Evolutionary conservation across 2,888 invertebrate genomes (phyloP), one percentile per base, ranked within the genome.

Genomic region (Patella pellucida): DNA sequence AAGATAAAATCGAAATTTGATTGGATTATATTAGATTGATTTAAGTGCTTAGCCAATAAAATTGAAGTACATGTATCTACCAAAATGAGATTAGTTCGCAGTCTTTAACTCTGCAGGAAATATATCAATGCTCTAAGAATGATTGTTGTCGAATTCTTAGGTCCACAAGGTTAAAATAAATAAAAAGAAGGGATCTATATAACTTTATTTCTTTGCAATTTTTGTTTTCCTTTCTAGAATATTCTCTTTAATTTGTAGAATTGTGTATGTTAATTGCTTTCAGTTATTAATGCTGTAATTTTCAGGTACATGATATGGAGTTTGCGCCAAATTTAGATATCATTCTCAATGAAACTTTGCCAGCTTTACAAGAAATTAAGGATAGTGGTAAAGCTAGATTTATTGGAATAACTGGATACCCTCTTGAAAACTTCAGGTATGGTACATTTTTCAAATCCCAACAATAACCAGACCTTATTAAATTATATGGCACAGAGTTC

Each of bases 221-320:
- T n/a, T 23, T 27, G 0, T 23, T 69, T 69, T 19, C 7, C 12
- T 68, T 52, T 52, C 2, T 41, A n/a, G 19, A 27, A 23, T 1
- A 23, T 0, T 5, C 27, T 27, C n/a, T 27, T 19, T 23, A n/a
- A 7, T 69, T 23, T 68, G 19, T 68, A 50, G 15, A n/a, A 50
- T 70, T 27, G 1, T 27, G 3, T 3, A n/a, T 56, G 16, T n/a
- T 56, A 3, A 56, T 56, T 62, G 62, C 19, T 62, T 62, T 62
- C 14, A 19, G 41, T 54, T 1, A 23, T 19, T 15, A 41, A 23
- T n/a, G 41, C 16, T 50, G 19, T 68, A 41, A 41, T 54, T 72
- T 74, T 2, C 88, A 97, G 96, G 93, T 97, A n/a, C 98, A 98
- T 87, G 98, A 98, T 87, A 92, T 96, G 74, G 97, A 97, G 86